A percentile compares a stretch with the other conserved stretches of the same genome.
Conservation (phyloP, 2,113 vertebrate genomes). For the Aegithalos caudatus region DNA sequence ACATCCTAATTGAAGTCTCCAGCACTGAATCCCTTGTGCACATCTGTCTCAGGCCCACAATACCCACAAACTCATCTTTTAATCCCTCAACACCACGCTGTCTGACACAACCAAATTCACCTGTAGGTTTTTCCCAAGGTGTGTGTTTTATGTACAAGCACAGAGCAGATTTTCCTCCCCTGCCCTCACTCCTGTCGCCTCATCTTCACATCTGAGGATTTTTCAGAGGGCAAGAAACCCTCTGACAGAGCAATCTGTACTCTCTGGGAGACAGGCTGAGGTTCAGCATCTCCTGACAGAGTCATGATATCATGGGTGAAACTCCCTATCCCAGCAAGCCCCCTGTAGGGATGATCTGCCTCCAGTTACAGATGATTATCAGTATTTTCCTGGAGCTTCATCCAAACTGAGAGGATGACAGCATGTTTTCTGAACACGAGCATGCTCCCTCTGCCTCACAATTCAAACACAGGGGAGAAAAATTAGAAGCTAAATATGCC, state of each 20-base stretch:
- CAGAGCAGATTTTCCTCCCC: neutral
- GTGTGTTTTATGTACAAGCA: neutral
- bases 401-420: neutral
- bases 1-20: fast-evolving
- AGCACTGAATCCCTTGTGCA: neutral
- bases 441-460: neutral
- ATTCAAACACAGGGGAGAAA: neutral
- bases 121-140: neutral
- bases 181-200: neutral
- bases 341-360: neutral
- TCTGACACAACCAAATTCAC: neutral
- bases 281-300: constrained; percentile 1
- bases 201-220: neutral
- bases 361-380: neutral
- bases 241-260: neutral
- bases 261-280: neutral
- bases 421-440: neutral
- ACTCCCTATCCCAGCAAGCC: neutral
- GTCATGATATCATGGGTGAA: neutral
- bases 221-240: neutral
- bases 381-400: neutral
- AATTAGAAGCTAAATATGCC: neutral
- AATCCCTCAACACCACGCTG: neutral
- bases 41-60: neutral
- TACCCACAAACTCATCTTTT: neutral